A percentile compares a stretch with the other conserved stretches of the same genome.
Evolutionary conservation across 2,888 invertebrate species (phyloP).

Genomic region (Agriopis leucophaearia): DNA sequence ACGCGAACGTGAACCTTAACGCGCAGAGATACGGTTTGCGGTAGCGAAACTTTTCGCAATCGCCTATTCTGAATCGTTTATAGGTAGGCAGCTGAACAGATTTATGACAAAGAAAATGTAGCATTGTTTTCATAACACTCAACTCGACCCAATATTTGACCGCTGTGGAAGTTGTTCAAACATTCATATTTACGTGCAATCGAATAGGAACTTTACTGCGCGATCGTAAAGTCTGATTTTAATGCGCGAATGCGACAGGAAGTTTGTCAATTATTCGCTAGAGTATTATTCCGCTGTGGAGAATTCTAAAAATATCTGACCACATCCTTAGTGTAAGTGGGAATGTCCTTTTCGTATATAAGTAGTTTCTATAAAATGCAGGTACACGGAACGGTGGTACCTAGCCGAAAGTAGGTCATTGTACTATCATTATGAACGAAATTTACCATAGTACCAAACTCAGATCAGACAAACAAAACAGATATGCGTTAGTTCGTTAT

Average conservation of each 20-base stretch:
- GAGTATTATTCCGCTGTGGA: conserved; percentile 31
- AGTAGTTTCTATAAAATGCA: neutral
- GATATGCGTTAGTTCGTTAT: no score
- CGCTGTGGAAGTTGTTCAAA: conserved; percentile 33
- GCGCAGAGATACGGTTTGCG: no score
- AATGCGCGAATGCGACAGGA: conserved; percentile 27
- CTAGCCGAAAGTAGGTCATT: no score
- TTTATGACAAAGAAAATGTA: conserved; percentile 32
- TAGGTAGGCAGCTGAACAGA: no score
- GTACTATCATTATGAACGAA: no score
- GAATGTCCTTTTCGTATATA: conserved; percentile 28
- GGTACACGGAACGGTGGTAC: no score
- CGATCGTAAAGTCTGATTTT: conserved; percentile 29
- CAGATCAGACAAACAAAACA: no score
- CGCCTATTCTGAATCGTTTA: no score
- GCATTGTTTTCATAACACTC: conserved; percentile 42
- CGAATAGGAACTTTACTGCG: conserved; percentile 17
- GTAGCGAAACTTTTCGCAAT: no score
- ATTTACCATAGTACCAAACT: no score
- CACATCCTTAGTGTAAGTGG: conserved; percentile 27
- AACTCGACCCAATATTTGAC: conserved; percentile 38
- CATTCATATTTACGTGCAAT: conserved; percentile 30
- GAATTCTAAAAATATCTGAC: conserved; percentile 39
- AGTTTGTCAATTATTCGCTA: conserved; percentile 40
- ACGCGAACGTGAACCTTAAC: no score